Evolutionary conservation across 2,113 vertebrate species (phyloP).

Genomic region (Lepidiolamprologus cunningtoni): DNA sequence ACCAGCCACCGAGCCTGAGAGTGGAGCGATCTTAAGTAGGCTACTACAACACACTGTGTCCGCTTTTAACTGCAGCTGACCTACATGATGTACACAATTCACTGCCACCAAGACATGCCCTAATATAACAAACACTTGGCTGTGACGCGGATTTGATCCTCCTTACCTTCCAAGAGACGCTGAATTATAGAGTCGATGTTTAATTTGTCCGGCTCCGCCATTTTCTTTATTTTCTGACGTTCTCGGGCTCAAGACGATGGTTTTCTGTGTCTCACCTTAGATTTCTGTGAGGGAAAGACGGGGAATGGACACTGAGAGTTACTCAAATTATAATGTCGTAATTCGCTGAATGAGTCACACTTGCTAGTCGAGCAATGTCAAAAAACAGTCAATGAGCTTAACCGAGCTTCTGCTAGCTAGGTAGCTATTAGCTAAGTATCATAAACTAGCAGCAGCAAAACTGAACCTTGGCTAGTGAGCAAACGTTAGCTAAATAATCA

Average conservation of each 20-base stretch:
- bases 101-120: not conserved
- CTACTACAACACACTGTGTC: not conserved
- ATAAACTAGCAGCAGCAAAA: not conserved
- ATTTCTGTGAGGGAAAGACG: not conserved
- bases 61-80: not conserved
- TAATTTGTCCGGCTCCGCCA: slow-evolving; percentile 86
- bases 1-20: not conserved
- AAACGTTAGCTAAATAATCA: not conserved
- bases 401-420: slow-evolving; percentile 20
- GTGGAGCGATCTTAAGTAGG: not conserved
- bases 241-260: slow-evolving; percentile 53
- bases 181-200: slow-evolving; percentile 97
- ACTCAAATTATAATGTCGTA: not conserved
- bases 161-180: slow-evolving; percentile 89
- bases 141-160: not conserved
- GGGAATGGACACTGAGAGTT: not conserved
- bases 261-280: slow-evolving; percentile 40
- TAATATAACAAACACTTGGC: accelerated
- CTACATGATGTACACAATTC: not conserved
- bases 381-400: slow-evolving; percentile 34
- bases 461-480: not conserved
- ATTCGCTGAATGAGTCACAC: not conserved
- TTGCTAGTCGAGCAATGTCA: not conserved
- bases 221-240: slow-evolving; percentile 70
- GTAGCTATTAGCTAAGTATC: slow-evolving; percentile 21